Conservation (phyloP, 2,888 invertebrate genomes). For the Hymenopus coronatus region DNA sequence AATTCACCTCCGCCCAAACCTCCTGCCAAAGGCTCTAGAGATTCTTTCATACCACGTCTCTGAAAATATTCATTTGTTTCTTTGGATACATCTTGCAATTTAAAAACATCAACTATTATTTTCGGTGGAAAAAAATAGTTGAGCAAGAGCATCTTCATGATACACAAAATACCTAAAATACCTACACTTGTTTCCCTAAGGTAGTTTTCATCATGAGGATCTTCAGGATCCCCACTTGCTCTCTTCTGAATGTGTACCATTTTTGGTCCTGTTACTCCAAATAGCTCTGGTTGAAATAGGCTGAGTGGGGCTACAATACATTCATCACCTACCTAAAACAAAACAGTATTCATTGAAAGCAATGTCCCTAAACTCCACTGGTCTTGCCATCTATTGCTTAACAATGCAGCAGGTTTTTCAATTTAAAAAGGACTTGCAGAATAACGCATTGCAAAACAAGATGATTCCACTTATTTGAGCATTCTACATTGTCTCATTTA, state of each 20-base stretch:
- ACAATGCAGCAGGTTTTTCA: too few species aligned
- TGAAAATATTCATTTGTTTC: conserved; percentile 37
- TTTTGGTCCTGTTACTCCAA: conserved; percentile 78
- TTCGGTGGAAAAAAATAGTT: not conserved
- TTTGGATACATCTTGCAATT: not conserved
- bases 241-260: conserved; percentile 68
- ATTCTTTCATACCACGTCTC: conserved; percentile 61
- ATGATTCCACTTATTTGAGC: too few species aligned
- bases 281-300: conserved; percentile 82
- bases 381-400: too few species aligned
- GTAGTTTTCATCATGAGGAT: conserved; percentile 91
- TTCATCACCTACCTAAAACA: conserved; percentile 78
- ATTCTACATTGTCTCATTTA: too few species aligned
- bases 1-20: conserved; percentile 28
- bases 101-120: not conserved
- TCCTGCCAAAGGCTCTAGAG: conserved; percentile 48
- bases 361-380: not conserved
- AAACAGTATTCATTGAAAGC: not conserved
- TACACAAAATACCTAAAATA: not conserved
- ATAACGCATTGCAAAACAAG: too few species aligned
- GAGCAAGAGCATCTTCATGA: not conserved
- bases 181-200: conserved; percentile 79
- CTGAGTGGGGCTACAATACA: conserved; percentile 87
- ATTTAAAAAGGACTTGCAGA: not conserved
- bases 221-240: conserved; percentile 78